A percentile compares a stretch with the other conserved stretches of the same genome.
phyloP scores from a whole-genome alignment of 2,113 vertebrate species.

The Epinephelus lanceolatus region DNA sequence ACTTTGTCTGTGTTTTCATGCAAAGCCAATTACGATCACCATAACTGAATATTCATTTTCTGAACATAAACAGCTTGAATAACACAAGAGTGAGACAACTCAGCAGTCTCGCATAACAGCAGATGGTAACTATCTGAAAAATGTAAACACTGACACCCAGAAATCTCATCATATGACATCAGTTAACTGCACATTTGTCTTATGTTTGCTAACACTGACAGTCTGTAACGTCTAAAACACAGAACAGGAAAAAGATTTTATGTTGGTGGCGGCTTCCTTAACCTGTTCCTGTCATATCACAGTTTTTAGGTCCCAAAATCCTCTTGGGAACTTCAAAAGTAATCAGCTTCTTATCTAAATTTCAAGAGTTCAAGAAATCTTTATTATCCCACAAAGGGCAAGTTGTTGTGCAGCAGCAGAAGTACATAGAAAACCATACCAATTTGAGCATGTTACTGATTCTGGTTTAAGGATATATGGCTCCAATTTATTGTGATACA shows the following conservation, averaged over 20 bases:
- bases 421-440: no score
- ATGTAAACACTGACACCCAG: conserved; percentile 15
- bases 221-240: background rate
- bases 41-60: background rate
- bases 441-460: no score
- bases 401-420: no score
- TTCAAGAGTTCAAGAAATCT: no score
- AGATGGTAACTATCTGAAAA: conserved; percentile 23
- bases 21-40: background rate
- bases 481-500: no score
- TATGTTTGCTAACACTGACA: background rate
- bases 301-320: background rate
- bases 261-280: no score
- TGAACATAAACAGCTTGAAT: background rate
- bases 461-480: no score
- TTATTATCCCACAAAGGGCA: no score
- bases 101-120: background rate
- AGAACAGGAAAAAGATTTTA: background rate
- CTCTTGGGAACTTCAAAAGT: background rate
- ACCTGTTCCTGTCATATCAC: background rate
- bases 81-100: background rate
- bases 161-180: background rate
- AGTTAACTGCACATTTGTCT: background rate
- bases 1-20: background rate
- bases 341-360: background rate